phyloP scores from a whole-genome alignment of 1,140 invertebrate species.

The Colletes gigas region DNA sequence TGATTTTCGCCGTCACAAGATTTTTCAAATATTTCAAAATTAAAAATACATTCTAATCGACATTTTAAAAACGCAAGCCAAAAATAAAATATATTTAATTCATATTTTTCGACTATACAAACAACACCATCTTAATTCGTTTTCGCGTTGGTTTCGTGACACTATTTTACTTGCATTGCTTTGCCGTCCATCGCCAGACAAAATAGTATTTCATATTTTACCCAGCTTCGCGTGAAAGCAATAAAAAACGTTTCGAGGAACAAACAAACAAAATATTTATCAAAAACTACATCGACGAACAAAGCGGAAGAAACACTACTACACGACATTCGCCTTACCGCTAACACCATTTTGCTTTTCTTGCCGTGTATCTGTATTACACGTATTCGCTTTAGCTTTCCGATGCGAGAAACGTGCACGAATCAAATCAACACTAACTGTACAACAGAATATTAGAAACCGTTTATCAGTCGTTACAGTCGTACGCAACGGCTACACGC shows the following conservation, averaged over 20 bases:
- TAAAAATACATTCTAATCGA: background rate
- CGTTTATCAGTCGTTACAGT: background rate
- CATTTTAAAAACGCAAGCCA: background rate
- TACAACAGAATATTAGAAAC: constrained; percentile 29
- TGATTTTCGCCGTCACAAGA: background rate
- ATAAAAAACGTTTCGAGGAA: background rate
- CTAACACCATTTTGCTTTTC: constrained; percentile 69
- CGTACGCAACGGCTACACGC: background rate
- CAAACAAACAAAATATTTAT: background rate
- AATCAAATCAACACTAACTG: constrained; percentile 28
- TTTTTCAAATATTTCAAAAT: background rate
- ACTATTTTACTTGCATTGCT: background rate
- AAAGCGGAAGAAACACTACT: constrained; percentile 41
- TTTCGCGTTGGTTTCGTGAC: background rate
- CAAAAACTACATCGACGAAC: constrained; percentile 5
- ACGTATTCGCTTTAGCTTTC: constrained; percentile 50
- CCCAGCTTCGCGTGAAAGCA: background rate
- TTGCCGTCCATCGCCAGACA: background rate
- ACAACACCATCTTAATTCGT: background rate
- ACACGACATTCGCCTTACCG: constrained; percentile 65
- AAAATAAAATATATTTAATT: background rate
- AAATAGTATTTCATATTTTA: too few relatives aligned
- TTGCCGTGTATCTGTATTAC: constrained; percentile 60
- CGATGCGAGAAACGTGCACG: constrained; percentile 34
- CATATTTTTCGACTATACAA: background rate